These are phyloP conservation scores for Pyrrhosoma nymphula DNA, from an alignment of 2,888 invertebrate species.

Conservation along the genomic window DNA sequence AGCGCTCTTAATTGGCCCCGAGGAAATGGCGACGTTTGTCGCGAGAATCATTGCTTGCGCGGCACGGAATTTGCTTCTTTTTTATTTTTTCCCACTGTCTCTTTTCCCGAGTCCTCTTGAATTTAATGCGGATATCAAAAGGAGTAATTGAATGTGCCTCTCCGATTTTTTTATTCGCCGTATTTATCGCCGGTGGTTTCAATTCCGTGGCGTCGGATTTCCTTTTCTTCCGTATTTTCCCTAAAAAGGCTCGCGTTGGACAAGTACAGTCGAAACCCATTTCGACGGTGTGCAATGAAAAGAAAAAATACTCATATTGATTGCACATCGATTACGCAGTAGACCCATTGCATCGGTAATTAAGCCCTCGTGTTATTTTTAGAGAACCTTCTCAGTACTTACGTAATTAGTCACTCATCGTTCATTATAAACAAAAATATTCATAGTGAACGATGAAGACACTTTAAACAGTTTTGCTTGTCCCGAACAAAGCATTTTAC, in stretches of 20 bases:
- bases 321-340: background rate
- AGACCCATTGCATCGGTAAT: background rate
- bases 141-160: constrained; percentile 8
- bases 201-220: background rate
- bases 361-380: background rate
- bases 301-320: background rate
- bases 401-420: too few relatives aligned
- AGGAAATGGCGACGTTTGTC: background rate
- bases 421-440: too few relatives aligned
- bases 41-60: background rate
- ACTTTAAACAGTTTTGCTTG: too few relatives aligned
- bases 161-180: background rate
- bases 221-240: background rate
- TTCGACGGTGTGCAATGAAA: background rate
- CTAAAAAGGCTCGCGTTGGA: background rate
- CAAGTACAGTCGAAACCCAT: background rate
- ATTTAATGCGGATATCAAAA: constrained; percentile 3
- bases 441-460: too few relatives aligned
- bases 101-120: background rate
- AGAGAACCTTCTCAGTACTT: too few relatives aligned
- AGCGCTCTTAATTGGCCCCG: constrained; percentile 21
- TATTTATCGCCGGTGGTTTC: background rate
- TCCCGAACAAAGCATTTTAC: too few relatives aligned
- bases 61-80: background rate
- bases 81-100: background rate